Percentiles rank a stretch among this genome's conserved stretches.
Evolutionary conservation across 2,888 invertebrate genomes (phyloP).

Genomic region (Rhagonycha lutea): DNA sequence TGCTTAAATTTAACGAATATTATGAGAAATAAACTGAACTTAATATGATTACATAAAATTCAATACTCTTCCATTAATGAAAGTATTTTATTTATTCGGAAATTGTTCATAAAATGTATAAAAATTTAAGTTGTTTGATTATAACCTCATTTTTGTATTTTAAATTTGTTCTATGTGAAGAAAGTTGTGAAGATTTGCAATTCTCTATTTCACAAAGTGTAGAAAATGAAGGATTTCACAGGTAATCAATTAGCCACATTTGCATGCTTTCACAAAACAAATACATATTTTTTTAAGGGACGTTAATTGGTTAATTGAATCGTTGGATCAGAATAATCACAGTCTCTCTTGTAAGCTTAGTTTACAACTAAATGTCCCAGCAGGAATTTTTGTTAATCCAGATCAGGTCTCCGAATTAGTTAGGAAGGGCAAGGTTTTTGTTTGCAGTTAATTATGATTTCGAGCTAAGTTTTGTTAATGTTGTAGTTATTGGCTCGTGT

Average conservation of each 20-base stretch:
- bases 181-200: constrained; percentile 45
- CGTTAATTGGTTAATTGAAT: constrained; percentile 55
- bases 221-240: constrained; percentile 58
- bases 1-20: too few relatives aligned
- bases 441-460: background rate
- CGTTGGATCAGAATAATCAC: constrained; percentile 12
- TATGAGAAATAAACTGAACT: too few relatives aligned
- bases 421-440: constrained; percentile 42
- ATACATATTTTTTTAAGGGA: constrained; percentile 45
- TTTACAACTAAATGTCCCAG: constrained; percentile 48
- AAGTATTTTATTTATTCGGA: background rate
- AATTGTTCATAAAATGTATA: background rate
- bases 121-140: background rate
- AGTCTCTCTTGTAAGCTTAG: constrained; percentile 45
- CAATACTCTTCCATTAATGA: background rate
- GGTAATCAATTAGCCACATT: constrained; percentile 40
- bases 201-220: constrained; percentile 52
- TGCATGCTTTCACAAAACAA: background rate
- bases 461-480: background rate
- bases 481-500: constrained; percentile 47
- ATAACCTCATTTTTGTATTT: constrained; percentile 2
- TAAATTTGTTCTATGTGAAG: constrained; percentile 3
- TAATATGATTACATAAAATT: background rate
- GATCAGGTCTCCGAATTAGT: constrained; percentile 54
- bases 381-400: constrained; percentile 54